Percentiles rank a stretch among this genome's conserved stretches.
Evolutionary conservation across 2,888 invertebrate species (phyloP).

Genomic region (Apodemia duryi): DNA sequence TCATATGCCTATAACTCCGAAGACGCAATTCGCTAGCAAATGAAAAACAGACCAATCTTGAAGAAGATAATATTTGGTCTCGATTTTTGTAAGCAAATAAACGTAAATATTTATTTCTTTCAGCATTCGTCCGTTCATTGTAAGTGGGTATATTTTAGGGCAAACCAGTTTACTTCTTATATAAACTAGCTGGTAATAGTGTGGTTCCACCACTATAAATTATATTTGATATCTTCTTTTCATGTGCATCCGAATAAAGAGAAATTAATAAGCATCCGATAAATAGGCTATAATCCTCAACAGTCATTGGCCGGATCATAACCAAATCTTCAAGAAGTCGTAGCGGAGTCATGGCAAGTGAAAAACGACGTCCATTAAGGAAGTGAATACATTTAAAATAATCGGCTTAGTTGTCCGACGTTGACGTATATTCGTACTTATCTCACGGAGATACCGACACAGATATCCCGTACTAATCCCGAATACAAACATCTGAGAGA

Average conservation of each 20-base stretch:
- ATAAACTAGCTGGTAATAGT: too few species aligned
- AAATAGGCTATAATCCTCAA: constrained; percentile 56
- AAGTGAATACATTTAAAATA: constrained; percentile 80
- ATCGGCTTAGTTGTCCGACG: constrained; percentile 78
- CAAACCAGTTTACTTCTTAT: too few species aligned
- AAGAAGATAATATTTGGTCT: too few species aligned
- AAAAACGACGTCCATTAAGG: constrained; percentile 79
- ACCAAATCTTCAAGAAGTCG: constrained; percentile 74
- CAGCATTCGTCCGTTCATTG: too few species aligned
- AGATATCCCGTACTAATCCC: constrained; percentile 76
- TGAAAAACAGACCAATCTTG: too few species aligned
- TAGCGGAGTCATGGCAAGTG: constrained; percentile 54
- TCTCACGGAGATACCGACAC: constrained; percentile 77
- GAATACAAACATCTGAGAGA: constrained; percentile 76
- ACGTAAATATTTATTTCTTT: too few species aligned
- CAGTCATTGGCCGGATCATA: constrained; percentile 78
- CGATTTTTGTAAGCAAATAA: too few species aligned
- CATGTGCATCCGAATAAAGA: constrained; percentile 25
- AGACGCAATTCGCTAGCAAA: too few species aligned
- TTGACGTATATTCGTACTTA: constrained; percentile 80
- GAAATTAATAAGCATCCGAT: constrained; percentile 64
- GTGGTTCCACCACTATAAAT: neutral
- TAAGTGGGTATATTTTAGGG: too few species aligned
- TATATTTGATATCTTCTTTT: constrained; percentile 2
- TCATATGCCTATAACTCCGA: too few species aligned